Conservation (phyloP, 2,113 vertebrate species). For the Copsychus sechellarum region DNA sequence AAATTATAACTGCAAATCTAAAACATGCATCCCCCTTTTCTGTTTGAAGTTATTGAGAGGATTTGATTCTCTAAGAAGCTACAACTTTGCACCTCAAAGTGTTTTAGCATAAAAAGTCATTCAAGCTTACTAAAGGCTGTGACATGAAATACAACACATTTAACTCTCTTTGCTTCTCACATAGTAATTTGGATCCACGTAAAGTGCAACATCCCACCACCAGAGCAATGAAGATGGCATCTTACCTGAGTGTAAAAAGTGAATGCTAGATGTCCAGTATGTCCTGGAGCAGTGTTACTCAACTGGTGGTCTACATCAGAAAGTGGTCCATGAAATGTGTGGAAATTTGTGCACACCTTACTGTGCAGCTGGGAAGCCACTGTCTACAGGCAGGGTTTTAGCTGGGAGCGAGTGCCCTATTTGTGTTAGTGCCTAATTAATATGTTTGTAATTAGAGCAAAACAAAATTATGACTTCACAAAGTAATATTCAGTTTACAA, state of each 20-base stretch:
- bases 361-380: background rate
- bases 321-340: background rate
- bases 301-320: background rate
- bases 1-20: background rate
- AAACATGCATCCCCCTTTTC: fast-evolving
- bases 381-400: background rate
- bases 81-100: background rate
- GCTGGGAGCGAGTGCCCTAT: background rate
- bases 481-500: background rate
- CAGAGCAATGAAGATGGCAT: background rate
- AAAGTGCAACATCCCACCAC: background rate
- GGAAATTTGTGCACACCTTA: background rate
- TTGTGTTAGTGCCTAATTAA: background rate
- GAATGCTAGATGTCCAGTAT: background rate
- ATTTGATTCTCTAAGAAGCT: background rate
- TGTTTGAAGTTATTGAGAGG: background rate
- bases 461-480: background rate
- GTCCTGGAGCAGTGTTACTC: background rate
- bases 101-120: background rate
- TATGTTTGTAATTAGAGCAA: background rate
- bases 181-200: background rate
- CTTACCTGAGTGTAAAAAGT: background rate
- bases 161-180: background rate
- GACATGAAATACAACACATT: background rate
- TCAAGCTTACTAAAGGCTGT: background rate